Base-by-base conservation (phyloP, 1,140 invertebrate genomes). In the Ostrea denselamellosa region DNA sequence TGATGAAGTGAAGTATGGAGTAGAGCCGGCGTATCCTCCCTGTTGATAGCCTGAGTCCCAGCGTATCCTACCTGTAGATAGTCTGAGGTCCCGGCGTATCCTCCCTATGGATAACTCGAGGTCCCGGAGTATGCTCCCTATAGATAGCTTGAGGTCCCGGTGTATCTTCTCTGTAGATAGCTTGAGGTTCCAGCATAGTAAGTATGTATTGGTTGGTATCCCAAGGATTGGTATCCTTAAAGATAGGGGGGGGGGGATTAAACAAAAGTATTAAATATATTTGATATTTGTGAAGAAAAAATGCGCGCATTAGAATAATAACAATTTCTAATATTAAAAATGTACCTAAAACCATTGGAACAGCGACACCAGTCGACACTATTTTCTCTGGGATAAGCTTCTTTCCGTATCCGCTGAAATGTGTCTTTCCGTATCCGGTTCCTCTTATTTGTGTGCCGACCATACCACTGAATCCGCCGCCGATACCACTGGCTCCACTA, bases 341-440 rank as follows among this genome's bases (percentile, higher is more conserved):
- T 25, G 22, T 77, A 77, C 68, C 68, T 34, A 25, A 77, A 22
- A 34, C 68, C 22, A 34, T 28, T 10, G 68, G 68, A 28, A 77
- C 28, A 25, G 68, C 28, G 14, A 62, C 14, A 1, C 17, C 58
- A n/a, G 22, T 10, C 12, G 68, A 77, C 28, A 34, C 28, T 44
- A 28, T 22, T 34, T 77, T 77, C 22, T 34, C 17, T 12, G 22
- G 28, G 68, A 25, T 25, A 9, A 2, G 25, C 68, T 77, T 77
- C 68, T 77, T 77, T 77, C 68, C 68, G 68, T 77, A 77, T 77
- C 68, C 68, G 68, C 25, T 12, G 68, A 34, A 77, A 0, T 12
- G 12, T 77, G 8, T 77, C 68, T 77, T 77, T 28, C 68, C 68
- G 28, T 77, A 77, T 77, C 68, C 68, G 9, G 22, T 28, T 28